Base-by-base conservation (phyloP, 2,797 vertebrate species). In the Parambassis ranga region DNA sequence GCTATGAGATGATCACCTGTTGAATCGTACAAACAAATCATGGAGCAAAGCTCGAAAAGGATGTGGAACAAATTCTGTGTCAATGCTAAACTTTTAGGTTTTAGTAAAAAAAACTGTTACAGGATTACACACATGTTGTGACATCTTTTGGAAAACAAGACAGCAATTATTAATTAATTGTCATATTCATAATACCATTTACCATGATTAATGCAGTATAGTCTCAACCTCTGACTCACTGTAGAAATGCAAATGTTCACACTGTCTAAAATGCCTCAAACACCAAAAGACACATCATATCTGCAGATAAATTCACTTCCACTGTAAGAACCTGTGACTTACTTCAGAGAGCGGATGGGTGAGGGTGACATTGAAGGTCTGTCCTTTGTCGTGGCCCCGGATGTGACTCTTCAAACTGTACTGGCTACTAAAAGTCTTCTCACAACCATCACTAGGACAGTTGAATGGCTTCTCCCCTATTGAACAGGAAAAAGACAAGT, bases 371-470 rank as follows among this genome's bases (percentile, higher is more conserved):
- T 73, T 94, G 77, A 94, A 97, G 6, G 91, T 52, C 47, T 93
- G 91, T 75, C 94, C 94, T 87, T 96, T 98, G 81, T 97, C 97
- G 0, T 99, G 98, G 80, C 95, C 97, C 57, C 96, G 94, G 87
- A 99, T 94, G 89, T 99, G 97, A 86, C 96, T 98, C 91, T 97
- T 98, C 65, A 98, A 92, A 81, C 97, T 98, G 82, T 98, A 97
- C 18, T 96, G 96, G 61, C 96, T 98, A 90, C 97, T 98, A 30
- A 98, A 99, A 2, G 95, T 95, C 92, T 98, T 99, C 91, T 95
- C 97, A 84, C 97, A 99, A 77, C 96, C 96, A 0, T 97, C 92
- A 60, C 94, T 99, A 59, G 96, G 94, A 82, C 96, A 99, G 90
- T 96, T 96, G 89, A 98, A 98, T 43, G 97, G 96, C 85, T 96